A percentile compares a stretch with the other conserved stretches of the same genome.
These are phyloP conservation scores for Drosophila acutilabella DNA, from an alignment of 2,888 invertebrate species.

Conservation along the genomic window DNA sequence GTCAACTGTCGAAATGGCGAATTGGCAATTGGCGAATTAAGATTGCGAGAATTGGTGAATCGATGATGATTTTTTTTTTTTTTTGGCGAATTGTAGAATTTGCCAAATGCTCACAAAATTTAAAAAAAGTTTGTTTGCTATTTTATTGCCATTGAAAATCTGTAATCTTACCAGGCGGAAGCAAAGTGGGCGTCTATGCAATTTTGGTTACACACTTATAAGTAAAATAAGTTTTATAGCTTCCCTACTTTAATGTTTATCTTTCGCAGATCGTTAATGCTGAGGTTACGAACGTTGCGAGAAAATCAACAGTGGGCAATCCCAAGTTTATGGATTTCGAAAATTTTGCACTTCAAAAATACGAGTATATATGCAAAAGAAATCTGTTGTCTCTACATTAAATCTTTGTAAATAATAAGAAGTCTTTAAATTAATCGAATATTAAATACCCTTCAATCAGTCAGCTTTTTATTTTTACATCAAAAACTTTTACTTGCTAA, in stretches of 20 bases:
- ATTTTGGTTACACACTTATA: not conserved
- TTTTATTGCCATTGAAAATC: constrained; percentile 34
- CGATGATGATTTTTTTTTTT: not conserved
- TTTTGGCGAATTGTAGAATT: constrained; percentile 15
- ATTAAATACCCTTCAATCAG: not conserved
- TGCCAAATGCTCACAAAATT: constrained; percentile 47
- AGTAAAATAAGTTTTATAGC: not conserved
- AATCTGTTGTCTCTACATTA: not conserved
- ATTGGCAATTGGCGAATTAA: constrained; percentile 13
- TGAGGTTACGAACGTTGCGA: not conserved
- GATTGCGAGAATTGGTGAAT: constrained; percentile 16
- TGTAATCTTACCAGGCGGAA: constrained; percentile 41
- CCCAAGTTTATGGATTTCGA: constrained; percentile 9
- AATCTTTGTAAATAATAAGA: not conserved
- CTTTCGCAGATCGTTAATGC: not conserved
- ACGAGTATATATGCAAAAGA: not conserved
- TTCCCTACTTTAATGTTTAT: not conserved
- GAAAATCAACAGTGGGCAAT: constrained; percentile 9
- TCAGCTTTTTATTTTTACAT: not conserved
- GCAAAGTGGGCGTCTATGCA: constrained; percentile 6
- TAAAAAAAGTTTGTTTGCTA: no score
- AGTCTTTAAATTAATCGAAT: not conserved
- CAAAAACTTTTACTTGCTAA: not conserved
- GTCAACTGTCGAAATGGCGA: constrained; percentile 20
- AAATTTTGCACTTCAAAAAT: not conserved